Conservation (phyloP, 2,888 invertebrate genomes). For the Ligdia adustata region DNA sequence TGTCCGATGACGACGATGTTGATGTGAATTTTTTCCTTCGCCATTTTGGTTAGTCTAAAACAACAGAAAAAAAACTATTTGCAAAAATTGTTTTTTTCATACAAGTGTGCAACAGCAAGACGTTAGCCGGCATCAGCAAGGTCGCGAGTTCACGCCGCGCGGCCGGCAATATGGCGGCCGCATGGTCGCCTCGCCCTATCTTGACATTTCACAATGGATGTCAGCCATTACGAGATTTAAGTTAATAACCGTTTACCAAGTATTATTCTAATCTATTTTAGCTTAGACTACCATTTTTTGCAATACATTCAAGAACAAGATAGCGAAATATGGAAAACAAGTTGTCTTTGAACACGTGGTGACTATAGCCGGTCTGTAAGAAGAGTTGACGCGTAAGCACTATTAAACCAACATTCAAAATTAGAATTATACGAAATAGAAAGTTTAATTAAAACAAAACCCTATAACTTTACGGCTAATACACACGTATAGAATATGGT, state of each 20-base stretch:
- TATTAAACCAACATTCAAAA: constrained; percentile 49
- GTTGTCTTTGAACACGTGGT: constrained; percentile 76
- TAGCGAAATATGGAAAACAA: constrained; percentile 48
- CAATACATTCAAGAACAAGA: not conserved
- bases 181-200: constrained; percentile 84
- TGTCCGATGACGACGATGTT: constrained; percentile 99
- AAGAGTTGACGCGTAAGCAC: constrained; percentile 82
- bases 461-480: constrained; percentile 26
- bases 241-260: too few species aligned
- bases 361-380: constrained; percentile 64
- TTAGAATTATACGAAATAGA: constrained; percentile 45
- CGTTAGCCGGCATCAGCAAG: constrained; percentile 68
- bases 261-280: constrained; percentile 17
- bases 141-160: constrained; percentile 74
- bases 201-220: constrained; percentile 81
- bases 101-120: constrained; percentile 21
- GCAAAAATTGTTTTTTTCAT: constrained; percentile 33
- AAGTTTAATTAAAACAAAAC: constrained; percentile 30
- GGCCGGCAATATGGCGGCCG: constrained; percentile 83
- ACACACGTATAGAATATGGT: constrained; percentile 23
- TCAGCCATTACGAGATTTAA: constrained; percentile 64
- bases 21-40: constrained; percentile 99
- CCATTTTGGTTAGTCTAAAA: constrained; percentile 90
- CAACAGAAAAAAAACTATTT: constrained; percentile 50
- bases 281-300: constrained; percentile 14